These are phyloP conservation scores for Glaucomys volans DNA, from an alignment of 2,113 vertebrate genomes.

Conservation along the genomic window DNA sequence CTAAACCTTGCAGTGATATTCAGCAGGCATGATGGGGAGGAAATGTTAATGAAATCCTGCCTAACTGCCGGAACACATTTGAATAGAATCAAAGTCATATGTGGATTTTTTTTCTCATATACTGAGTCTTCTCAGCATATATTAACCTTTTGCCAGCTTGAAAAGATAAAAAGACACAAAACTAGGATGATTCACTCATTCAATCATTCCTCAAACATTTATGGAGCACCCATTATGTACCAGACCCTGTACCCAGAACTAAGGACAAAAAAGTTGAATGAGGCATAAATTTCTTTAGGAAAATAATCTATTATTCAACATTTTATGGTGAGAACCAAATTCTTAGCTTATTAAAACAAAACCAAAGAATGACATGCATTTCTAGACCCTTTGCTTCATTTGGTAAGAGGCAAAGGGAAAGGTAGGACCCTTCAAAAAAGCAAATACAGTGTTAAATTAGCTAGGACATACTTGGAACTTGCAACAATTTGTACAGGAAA, in stretches of 20 bases:
- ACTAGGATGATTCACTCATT: slow-evolving; percentile 68
- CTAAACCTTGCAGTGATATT: slow-evolving; percentile 68
- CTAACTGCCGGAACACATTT: slow-evolving; percentile 75
- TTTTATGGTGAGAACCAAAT: slow-evolving; percentile 49
- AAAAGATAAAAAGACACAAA: slow-evolving; percentile 58
- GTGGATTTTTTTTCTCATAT: slow-evolving; percentile 61
- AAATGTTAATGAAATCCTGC: slow-evolving; percentile 79
- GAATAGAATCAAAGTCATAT: slow-evolving; percentile 82
- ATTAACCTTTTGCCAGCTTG: slow-evolving; percentile 78
- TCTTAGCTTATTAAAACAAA: slow-evolving; percentile 41
- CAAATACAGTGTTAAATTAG: not conserved
- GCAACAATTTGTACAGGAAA: not conserved
- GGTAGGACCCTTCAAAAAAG: not conserved
- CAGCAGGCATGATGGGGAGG: slow-evolving; percentile 50
- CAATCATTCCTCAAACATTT: slow-evolving; percentile 70
- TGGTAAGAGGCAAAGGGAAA: slow-evolving; percentile 21
- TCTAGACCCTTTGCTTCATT: not conserved
- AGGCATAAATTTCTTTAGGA: slow-evolving; percentile 57
- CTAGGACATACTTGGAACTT: not conserved
- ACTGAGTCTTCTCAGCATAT: slow-evolving; percentile 73
- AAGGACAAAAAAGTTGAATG: slow-evolving; percentile 18
- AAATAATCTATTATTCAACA: slow-evolving; percentile 64
- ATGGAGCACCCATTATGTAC: slow-evolving; percentile 27
- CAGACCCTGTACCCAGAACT: not conserved
- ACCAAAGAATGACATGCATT: slow-evolving; percentile 45